These are phyloP conservation scores for Microplitis deprimator DNA, from an alignment of 2,888 invertebrate species.

Conservation along the genomic window DNA sequence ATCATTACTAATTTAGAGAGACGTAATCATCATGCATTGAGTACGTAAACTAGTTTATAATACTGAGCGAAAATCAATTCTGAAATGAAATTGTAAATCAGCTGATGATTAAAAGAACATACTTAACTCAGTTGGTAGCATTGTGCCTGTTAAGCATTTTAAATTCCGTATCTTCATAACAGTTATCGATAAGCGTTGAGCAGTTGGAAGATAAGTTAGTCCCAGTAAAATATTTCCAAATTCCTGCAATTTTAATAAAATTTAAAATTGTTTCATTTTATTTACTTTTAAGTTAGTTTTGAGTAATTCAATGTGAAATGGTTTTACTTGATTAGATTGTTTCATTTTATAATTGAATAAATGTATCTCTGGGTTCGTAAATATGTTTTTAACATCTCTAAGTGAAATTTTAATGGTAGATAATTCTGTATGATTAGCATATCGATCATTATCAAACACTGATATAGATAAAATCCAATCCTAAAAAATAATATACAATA, in stretches of 20 bases:
- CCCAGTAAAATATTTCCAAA: constrained; percentile 71
- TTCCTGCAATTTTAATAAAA: constrained; percentile 62
- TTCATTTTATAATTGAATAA: constrained; percentile 70
- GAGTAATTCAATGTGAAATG: not conserved
- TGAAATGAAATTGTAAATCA: too few species aligned
- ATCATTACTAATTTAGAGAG: too few species aligned
- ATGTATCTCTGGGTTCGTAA: constrained; percentile 66
- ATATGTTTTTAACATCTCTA: constrained; percentile 68
- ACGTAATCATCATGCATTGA: too few species aligned
- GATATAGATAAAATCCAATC: constrained; percentile 71
- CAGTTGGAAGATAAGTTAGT: constrained; percentile 72
- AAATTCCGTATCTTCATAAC: constrained; percentile 71
- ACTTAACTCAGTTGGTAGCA: constrained; percentile 68
- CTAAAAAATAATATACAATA: constrained; percentile 53
- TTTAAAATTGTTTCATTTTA: constrained; percentile 27
- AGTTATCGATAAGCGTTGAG: constrained; percentile 72
- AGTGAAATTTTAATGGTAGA: constrained; percentile 70
- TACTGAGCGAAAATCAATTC: too few species aligned
- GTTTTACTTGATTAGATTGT: constrained; percentile 67
- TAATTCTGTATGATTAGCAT: constrained; percentile 72
- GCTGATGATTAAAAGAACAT: constrained; percentile 51
- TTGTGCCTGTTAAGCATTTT: constrained; percentile 60
- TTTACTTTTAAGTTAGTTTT: not conserved
- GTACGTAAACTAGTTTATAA: too few species aligned
- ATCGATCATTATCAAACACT: constrained; percentile 72